These are phyloP conservation scores for Bufotes viridis DNA, from an alignment of 2,797 vertebrate species.

Conservation along the genomic window DNA sequence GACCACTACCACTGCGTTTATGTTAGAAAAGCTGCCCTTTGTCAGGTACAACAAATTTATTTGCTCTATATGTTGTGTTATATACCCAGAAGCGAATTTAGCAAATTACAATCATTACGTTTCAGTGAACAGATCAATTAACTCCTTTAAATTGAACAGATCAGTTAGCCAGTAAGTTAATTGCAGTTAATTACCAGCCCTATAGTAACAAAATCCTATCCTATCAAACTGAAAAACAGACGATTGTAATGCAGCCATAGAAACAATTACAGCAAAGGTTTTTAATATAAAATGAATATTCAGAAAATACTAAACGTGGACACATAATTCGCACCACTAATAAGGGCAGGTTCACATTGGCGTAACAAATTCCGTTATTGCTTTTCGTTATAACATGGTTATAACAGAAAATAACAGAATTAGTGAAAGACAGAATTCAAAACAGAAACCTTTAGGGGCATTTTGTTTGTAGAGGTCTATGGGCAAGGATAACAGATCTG, in stretches of 20 bases:
- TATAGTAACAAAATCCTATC: not conserved
- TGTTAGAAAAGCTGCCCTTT: not conserved
- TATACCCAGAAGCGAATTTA: not conserved
- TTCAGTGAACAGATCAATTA: constrained; percentile 8
- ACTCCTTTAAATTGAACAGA: constrained; percentile 1
- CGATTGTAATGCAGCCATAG: not conserved
- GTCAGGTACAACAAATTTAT: not conserved
- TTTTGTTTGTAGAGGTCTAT: too few species aligned
- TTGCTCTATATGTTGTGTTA: not conserved
- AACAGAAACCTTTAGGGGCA: too few species aligned
- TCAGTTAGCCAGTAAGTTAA: constrained; percentile 15
- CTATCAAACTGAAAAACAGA: not conserved
- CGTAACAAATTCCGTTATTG: too few species aligned
- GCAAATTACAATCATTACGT: constrained; percentile 16
- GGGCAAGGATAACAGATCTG: too few species aligned
- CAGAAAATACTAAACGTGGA: too few species aligned
- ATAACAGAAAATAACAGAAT: too few species aligned
- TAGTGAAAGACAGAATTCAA: too few species aligned
- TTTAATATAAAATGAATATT: too few species aligned
- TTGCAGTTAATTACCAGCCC: not conserved
- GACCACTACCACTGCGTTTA: not conserved
- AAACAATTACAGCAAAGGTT: too few species aligned
- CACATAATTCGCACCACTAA: too few species aligned
- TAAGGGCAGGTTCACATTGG: too few species aligned
- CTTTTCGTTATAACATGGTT: too few species aligned